These are phyloP conservation scores for Pteromalus puparum DNA, from an alignment of 1,140 invertebrate genomes.

Conservation along the genomic window DNA sequence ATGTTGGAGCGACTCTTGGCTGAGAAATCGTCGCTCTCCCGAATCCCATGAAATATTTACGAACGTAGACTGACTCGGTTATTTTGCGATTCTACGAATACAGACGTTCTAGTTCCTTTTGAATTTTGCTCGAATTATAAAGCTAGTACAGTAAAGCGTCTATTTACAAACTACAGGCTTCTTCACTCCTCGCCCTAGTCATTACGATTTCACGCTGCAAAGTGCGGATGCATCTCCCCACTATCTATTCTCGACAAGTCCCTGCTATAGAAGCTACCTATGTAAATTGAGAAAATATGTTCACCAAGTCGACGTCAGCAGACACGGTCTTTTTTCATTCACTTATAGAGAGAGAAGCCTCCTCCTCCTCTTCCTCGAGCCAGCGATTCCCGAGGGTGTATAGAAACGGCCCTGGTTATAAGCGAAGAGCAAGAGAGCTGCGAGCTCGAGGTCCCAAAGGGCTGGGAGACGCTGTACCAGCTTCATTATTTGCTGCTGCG, in stretches of 20 bases:
- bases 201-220: not conserved
- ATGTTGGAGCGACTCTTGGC: not conserved
- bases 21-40: not conserved
- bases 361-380: not conserved
- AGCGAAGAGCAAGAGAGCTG: not conserved
- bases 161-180: not conserved
- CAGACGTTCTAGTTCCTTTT: not conserved
- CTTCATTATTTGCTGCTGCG: not conserved
- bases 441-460: not conserved
- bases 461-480: not conserved
- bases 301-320: not conserved
- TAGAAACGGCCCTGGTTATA: conserved; percentile 14
- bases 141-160: not conserved
- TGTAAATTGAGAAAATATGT: conserved; percentile 33
- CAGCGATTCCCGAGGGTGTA: not conserved
- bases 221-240: not conserved
- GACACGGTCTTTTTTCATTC: conserved; percentile 20
- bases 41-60: not conserved
- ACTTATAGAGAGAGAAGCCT: not conserved
- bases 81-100: not conserved
- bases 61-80: not conserved
- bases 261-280: not conserved
- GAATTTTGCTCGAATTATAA: not conserved
- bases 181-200: not conserved
- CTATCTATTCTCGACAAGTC: not conserved